A percentile compares a stretch with the other conserved stretches of the same genome.
These are phyloP conservation scores for Tryphoninae sp. DNA, from an alignment of 2,888 invertebrate genomes.

Conservation along the genomic window DNA sequence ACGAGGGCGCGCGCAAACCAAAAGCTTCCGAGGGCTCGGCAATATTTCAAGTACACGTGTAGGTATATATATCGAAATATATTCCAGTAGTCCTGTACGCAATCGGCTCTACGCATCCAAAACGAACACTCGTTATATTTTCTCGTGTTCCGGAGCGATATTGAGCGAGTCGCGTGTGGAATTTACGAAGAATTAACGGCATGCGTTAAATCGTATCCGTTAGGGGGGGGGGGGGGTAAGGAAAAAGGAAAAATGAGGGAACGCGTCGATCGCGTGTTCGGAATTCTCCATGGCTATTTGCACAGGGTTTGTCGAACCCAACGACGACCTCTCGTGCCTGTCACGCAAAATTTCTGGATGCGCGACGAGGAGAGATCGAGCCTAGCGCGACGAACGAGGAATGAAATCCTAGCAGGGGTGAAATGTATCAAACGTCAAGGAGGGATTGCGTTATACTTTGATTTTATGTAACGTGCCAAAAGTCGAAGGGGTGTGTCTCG, in stretches of 20 bases:
- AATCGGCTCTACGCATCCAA: no score
- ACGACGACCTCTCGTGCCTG: neutral
- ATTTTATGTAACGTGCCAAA: neutral
- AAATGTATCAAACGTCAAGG: neutral
- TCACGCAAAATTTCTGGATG: neutral
- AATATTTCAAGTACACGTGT: no score
- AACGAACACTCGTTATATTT: neutral
- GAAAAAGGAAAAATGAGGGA: neutral
- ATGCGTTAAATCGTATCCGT: constrained; percentile 27
- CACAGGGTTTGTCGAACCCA: neutral
- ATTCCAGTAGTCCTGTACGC: no score
- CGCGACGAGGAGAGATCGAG: neutral
- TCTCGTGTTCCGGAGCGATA: neutral
- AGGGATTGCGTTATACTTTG: neutral
- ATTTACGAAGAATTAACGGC: constrained; percentile 41
- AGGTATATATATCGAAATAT: no score
- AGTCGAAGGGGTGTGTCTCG: neutral
- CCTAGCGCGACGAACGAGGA: neutral
- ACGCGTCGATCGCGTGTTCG: neutral
- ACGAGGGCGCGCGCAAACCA: neutral
- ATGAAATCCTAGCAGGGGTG: neutral
- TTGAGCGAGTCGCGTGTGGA: constrained; percentile 7
- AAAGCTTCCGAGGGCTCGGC: neutral
- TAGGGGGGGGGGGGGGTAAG: neutral
- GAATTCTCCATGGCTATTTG: neutral